These are phyloP conservation scores for Lophius americanus DNA, from an alignment of 2,797 vertebrate species.

Conservation along the genomic window DNA sequence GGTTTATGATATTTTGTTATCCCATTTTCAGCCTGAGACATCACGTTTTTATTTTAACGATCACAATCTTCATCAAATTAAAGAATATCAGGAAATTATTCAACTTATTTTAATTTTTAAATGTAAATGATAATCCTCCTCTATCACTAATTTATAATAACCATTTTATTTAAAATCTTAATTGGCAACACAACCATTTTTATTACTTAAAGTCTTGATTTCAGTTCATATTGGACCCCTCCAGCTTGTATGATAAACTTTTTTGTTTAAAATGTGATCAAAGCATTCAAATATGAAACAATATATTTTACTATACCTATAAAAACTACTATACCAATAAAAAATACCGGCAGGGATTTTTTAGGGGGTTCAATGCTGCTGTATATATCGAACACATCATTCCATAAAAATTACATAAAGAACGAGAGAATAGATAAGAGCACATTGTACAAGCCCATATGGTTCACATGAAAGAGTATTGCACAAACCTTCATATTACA, in stretches of 20 bases:
- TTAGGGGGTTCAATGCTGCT: too few species aligned
- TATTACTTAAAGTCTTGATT: background rate
- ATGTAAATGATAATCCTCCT: background rate
- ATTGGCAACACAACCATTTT: background rate
- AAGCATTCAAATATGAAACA: background rate
- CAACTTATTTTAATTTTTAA: background rate
- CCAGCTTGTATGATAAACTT: background rate
- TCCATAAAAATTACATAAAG: too few species aligned
- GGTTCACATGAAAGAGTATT: too few species aligned
- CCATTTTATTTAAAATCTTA: background rate
- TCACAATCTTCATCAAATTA: background rate
- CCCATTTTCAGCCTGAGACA: background rate
- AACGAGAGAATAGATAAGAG: too few species aligned
- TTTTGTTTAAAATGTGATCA: background rate
- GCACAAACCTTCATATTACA: too few species aligned
- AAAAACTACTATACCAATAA: too few species aligned
- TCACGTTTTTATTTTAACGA: background rate
- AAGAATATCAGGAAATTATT: background rate
- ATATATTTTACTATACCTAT: background rate
- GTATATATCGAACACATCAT: too few species aligned
- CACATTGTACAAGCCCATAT: too few species aligned
- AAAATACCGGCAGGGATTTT: too few species aligned
- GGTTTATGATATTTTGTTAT: too few species aligned
- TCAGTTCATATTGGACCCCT: too few species aligned
- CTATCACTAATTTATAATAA: background rate